These are phyloP conservation scores for Lepisosteus oculatus DNA, from an alignment of 2,113 vertebrate genomes.

Conservation along the genomic window DNA sequence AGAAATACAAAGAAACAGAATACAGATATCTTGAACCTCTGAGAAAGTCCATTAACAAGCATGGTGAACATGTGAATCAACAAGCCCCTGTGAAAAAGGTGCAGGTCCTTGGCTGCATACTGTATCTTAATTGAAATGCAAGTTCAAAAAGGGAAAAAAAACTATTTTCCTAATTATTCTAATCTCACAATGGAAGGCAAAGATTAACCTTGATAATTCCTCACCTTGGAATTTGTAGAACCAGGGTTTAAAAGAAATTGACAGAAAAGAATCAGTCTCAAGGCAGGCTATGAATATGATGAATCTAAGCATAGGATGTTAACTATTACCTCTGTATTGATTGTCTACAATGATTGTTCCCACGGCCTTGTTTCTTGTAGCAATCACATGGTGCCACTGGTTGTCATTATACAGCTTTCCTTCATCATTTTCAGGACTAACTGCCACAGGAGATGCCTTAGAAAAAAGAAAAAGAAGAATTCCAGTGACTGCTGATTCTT, in stretches of 20 bases:
- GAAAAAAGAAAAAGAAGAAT: conserved; percentile 20
- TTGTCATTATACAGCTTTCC: conserved; percentile 76
- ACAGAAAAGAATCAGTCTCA: conserved; percentile 32
- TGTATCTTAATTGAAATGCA: conserved; percentile 45
- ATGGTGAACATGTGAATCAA: no score
- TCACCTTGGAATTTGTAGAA: conserved; percentile 39
- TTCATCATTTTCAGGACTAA: conserved; percentile 73
- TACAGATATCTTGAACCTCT: not conserved
- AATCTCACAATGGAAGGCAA: conserved; percentile 53
- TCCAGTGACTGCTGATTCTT: no score
- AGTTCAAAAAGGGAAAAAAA: conserved; percentile 31
- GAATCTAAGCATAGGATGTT: conserved; percentile 17
- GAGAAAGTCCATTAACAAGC: not conserved
- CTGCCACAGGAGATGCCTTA: conserved; percentile 79
- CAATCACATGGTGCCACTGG: conserved; percentile 80
- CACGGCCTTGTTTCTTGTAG: conserved; percentile 71
- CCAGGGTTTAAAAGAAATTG: conserved; percentile 38
- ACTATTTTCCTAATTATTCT: conserved; percentile 49
- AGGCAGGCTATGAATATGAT: conserved; percentile 48
- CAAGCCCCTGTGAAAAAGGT: conserved; percentile 5
- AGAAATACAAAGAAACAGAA: not conserved
- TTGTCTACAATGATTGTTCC: conserved; percentile 82
- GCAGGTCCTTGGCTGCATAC: conserved; percentile 15
- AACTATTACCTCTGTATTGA: conserved; percentile 74
- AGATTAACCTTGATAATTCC: conserved; percentile 65